Evolutionary conservation across 2,797 vertebrate species (phyloP), one percentile per base, ranked within the genome.

Genomic region (Thamnophis elegans): DNA sequence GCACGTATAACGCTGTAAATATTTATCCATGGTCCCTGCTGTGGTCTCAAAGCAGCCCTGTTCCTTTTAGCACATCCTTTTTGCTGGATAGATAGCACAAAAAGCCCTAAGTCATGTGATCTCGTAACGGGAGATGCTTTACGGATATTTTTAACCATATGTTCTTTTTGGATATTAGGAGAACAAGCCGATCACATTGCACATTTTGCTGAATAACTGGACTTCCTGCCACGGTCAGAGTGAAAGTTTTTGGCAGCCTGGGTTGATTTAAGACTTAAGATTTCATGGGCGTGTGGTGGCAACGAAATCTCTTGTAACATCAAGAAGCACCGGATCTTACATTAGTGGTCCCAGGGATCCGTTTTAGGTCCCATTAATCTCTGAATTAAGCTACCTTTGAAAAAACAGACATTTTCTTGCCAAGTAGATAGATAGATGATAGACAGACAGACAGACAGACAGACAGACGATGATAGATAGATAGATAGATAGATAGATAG

Each of bases 131-230:
- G 91, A 93, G 96, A 93, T 88, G 89, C 92, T 93, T 58, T 87
- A 56, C 94, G 89, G 94, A 85, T 95, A 96, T 65, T 97, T 95
- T 90, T 95, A 96, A 93, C 92, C 91, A 94, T 94, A 90, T 94
- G 93, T 89, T 22, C 73, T 42, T 54, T 89, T 96, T 96, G 95
- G 92, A 96, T 94, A 94, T 97, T 95, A 96, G 96, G 95, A 96
- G 97, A 96, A 96, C 96, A 96, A 96, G 95, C 93, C 95, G 96
- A 97, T 97, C 96, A 96, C 92, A 97, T 96, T 94, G 95, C 94
- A 92, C 96, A 95, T 96, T 97, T 95, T 95, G 91, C 92, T 94
- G 96, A 95, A 96, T 96, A 97, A 96, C 95, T 95, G 95, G 96
- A 96, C 97, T 97, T 95, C 95, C 93, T 96, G 95, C 95, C 93